Evolutionary conservation across 2,113 vertebrate species (phyloP), one percentile per base, ranked within the genome.

Genomic region (Merops nubicus): DNA sequence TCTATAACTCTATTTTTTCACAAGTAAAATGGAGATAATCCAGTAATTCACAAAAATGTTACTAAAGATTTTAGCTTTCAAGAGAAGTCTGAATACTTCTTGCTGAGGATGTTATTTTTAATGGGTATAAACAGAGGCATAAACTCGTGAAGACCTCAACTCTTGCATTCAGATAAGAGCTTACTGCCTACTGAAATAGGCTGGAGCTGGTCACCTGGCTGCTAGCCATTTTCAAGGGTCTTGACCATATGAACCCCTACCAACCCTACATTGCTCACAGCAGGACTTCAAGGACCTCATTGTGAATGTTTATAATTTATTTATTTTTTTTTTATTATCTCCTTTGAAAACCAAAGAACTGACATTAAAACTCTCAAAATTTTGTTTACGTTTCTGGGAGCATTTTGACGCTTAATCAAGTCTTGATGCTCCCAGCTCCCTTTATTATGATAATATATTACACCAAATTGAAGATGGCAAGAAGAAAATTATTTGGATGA

Each of bases 401-500:
- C 64, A n/a, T 82, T 96, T 80, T 93, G 79, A 92, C 79, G 70
- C 63, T 95, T 93, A 75, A 89, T 90, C 65, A 75, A 86, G 36
- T 12, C 62, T 83, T 70, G 40, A 43, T 87, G 43, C 62, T 94
- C 53, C 36, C 48, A 68, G 64, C 15, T 96, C 22, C 83, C 51
- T 86, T 96, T 93, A 75, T 94, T 94, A 91, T 91, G 90, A 60
- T 93, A 95, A 97, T 91, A 42, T 67, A 51, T 80, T 75, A 13
- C 33, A 38, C 51, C 60, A 87, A 86, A 94, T 84, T 47, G 53
- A 90, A 94, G 79, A 91, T 69, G 47, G 76, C 64, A 93, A 93
- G 73, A 86, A 50, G 68, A 76, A 92, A 95, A 93, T 96, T 84
- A 53, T 73, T 68, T 50, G 60, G 60, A 64, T 93, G 83, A 78